Conservation (phyloP, 35 echinoderm and acorn worm genomes). For the Anneissia japonica region DNA sequence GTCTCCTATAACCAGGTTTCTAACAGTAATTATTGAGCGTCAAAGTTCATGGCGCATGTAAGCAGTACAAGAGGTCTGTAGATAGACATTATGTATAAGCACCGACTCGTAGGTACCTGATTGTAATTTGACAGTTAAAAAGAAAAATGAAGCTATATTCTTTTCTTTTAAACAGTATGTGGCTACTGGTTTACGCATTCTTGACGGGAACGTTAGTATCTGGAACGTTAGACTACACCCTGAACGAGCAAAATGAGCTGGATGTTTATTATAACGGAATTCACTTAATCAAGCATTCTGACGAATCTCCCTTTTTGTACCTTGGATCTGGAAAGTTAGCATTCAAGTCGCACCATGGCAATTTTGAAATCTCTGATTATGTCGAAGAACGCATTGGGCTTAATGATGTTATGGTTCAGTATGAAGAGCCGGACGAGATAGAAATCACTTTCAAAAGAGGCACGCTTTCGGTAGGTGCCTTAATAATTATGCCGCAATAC, state of each 20-base stretch:
- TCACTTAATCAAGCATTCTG: constrained; percentile 48
- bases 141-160: too few relatives aligned
- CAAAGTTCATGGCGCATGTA: too few relatives aligned
- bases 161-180: too few relatives aligned
- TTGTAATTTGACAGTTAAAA: too few relatives aligned
- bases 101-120: too few relatives aligned
- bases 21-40: too few relatives aligned
- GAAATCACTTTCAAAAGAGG: background rate
- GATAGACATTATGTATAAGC: too few relatives aligned
- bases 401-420: constrained; percentile 7
- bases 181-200: too few relatives aligned
- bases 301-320: constrained; percentile 55
- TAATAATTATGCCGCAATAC: too few relatives aligned
- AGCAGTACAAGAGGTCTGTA: too few relatives aligned
- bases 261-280: background rate
- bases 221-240: background rate
- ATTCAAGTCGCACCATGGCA: constrained; percentile 42
- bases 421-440: background rate
- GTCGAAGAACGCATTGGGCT: constrained; percentile 50
- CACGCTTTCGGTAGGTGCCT: background rate
- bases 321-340: constrained; percentile 36
- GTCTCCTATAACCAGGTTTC: too few relatives aligned
- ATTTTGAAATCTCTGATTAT: constrained; percentile 69
- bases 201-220: too few relatives aligned
- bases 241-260: background rate